Evolutionary conservation across 64 coral and sea anemone genomes (phyloP).

Genomic region (Porites australiensis): DNA sequence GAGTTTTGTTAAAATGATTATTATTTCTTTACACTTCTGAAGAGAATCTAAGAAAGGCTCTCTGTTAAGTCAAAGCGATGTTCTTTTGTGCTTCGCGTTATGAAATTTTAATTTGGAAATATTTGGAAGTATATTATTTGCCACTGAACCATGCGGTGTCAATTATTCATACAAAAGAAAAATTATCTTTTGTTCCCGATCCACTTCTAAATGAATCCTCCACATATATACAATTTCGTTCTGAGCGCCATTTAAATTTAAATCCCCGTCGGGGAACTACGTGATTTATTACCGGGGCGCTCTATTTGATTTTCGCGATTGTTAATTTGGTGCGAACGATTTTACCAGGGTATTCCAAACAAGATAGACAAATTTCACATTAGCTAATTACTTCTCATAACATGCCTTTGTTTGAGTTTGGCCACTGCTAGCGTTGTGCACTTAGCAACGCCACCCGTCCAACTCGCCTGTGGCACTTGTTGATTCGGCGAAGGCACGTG

Average conservation of each 20-base stretch:
- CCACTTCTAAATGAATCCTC: slow-evolving; percentile 8
- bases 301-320: slow-evolving; percentile 12
- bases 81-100: slow-evolving; percentile 36
- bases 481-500: slow-evolving; percentile 48
- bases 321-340: slow-evolving; percentile 43
- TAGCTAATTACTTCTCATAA: slow-evolving; percentile 39
- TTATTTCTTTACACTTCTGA: slow-evolving; percentile 3
- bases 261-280: not conserved
- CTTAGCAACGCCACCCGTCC: slow-evolving; percentile 56
- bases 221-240: slow-evolving; percentile 20
- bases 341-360: slow-evolving; percentile 9
- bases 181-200: slow-evolving; percentile 60
- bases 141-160: slow-evolving; percentile 76
- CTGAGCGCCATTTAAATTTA: not conserved
- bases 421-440: slow-evolving; percentile 35
- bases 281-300: not conserved
- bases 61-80: slow-evolving; percentile 31
- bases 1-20: not conserved
- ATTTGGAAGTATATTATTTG: slow-evolving; percentile 82
- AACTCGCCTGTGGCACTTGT: slow-evolving; percentile 37
- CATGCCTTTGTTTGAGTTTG: slow-evolving; percentile 59
- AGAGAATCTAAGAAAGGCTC: slow-evolving; percentile 1
- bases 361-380: slow-evolving; percentile 43
- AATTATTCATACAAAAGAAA: slow-evolving; percentile 89
- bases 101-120: slow-evolving; percentile 77